These are phyloP conservation scores for Ormyrus nitidulus DNA, from an alignment of 2,888 invertebrate genomes.

Conservation along the genomic window DNA sequence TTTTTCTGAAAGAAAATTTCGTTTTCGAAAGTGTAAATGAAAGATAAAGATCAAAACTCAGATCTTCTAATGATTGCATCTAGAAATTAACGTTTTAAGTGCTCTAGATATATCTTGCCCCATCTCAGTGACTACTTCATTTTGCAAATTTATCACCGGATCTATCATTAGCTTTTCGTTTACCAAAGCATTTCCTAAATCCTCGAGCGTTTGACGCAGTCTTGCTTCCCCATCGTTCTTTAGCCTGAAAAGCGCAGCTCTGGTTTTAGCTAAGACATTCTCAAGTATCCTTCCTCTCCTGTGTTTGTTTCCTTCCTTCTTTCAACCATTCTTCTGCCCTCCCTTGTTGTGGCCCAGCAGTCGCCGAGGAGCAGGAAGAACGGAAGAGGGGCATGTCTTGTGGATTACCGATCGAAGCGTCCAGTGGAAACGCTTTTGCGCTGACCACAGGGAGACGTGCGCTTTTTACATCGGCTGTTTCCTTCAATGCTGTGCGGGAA, in stretches of 20 bases:
- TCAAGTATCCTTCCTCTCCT: conserved; percentile 3
- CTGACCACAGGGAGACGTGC: conserved; percentile 15
- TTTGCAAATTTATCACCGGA: conserved; percentile 13
- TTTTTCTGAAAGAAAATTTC: too few relatives aligned
- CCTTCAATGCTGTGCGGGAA: neutral
- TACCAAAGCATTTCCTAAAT: neutral
- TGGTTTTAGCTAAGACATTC: neutral
- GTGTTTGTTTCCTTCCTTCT: conserved; percentile 4
- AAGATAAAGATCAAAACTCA: too few relatives aligned
- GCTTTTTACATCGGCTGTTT: neutral
- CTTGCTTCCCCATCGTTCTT: neutral
- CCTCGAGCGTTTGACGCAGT: too few relatives aligned
- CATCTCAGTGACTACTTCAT: neutral
- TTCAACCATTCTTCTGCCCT: neutral
- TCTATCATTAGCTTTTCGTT: conserved; percentile 11
- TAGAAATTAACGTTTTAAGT: too few relatives aligned
- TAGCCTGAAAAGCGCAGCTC: neutral
- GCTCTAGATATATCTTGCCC: too few relatives aligned
- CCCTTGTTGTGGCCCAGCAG: neutral
- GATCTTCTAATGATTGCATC: too few relatives aligned
- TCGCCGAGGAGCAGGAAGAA: neutral
- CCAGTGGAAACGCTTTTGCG: neutral
- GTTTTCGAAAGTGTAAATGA: too few relatives aligned
- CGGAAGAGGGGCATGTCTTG: neutral
- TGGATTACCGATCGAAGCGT: conserved; percentile 1